Base-by-base conservation (phyloP, 1,140 invertebrate species). In the Eufriesea mexicana region DNA sequence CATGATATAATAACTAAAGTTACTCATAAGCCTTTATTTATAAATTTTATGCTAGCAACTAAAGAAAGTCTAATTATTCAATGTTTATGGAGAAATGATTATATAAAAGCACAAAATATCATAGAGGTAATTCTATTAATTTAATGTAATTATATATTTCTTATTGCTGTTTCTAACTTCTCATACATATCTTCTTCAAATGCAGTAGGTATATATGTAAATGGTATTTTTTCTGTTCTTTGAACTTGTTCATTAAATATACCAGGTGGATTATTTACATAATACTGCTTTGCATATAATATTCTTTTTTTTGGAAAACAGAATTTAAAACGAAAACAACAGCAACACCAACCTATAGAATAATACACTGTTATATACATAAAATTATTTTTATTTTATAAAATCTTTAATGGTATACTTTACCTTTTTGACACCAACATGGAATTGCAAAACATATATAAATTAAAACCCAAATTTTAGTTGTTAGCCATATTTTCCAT, bases 381-480 rank as follows among this genome's bases (percentile, higher is more conserved):
- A 9, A 2, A 59, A 25, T 12, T 66, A 35, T 20, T 35, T 18
- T n/a, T 35, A 2, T 49, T 35, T 28, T 35, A 67, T 55, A 28
- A 55, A 54, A 28, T 42, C 8, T 67, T 70, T 71, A 61, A 66
- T 82, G 12, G 68, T 79, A 6, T 47, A 82, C 61, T 68, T 81
- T 86, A 92, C 92, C 92, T 90, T 84, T 90, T 47, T 92, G 90
- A 78, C 92, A 93, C 92, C 92, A 93, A 59, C 89, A 92, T 10
- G 90, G 90, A 57, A 93, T 86, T 18, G 91, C 92, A 47, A 93
- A 78, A 55, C 75, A 89, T 23, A 92, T 25, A 54, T 94, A 94
- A 75, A 94, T 90, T 42, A 75, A 79, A 18, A 92, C 73, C 92
- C 93, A 94, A 47, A 93, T 42, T 85, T 73, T 91, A 5, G 91